phyloP scores from a whole-genome alignment of 1,140 invertebrate species.

The Acyrthosiphon pisum region DNA sequence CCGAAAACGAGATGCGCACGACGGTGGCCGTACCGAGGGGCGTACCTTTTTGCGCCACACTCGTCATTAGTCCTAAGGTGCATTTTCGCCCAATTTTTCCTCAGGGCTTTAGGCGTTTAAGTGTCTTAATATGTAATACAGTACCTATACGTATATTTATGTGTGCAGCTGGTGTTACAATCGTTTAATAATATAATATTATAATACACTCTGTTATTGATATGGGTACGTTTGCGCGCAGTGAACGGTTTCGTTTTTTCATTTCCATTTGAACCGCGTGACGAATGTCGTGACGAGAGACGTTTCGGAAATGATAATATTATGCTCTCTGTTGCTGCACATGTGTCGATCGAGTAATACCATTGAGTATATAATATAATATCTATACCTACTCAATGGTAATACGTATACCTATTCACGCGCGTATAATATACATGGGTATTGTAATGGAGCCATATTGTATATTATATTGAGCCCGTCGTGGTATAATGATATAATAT shows the following conservation, averaged over 20 bases:
- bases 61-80: neutral
- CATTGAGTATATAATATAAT: too few relatives aligned
- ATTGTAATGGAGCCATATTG: neutral
- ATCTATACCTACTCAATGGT: too few relatives aligned
- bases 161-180: neutral
- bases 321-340: neutral
- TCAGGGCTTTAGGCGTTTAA: neutral
- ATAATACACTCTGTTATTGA: neutral
- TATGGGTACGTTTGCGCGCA: too few relatives aligned
- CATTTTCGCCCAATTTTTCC: neutral
- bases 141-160: neutral
- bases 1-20: too few relatives aligned
- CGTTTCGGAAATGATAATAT: neutral
- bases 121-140: too few relatives aligned
- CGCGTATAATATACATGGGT: too few relatives aligned
- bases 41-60: neutral
- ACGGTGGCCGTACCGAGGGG: too few relatives aligned
- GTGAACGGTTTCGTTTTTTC: neutral
- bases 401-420: neutral
- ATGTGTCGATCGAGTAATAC: neutral
- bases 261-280: neutral
- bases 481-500: neutral
- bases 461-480: neutral
- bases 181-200: neutral
- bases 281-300: neutral